Evolutionary conservation across 2,888 invertebrate genomes (phyloP), one percentile per base, ranked within the genome.

Genomic region (Lasius platythorax): DNA sequence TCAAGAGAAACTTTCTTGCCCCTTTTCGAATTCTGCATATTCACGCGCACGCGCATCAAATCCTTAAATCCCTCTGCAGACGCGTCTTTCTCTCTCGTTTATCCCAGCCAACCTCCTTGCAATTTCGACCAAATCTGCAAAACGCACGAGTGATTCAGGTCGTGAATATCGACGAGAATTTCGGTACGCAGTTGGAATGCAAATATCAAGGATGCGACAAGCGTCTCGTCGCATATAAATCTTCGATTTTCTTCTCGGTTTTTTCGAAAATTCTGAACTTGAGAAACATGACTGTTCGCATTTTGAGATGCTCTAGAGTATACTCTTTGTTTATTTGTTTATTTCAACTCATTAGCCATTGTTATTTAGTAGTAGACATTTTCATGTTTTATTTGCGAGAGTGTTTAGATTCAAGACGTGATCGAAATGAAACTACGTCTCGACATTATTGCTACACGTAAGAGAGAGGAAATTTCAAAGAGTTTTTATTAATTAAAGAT

Each of bases 141-240:
- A 70, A 78, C 56, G 70, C 70, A 78, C 70, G 78, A 68, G 40
- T 40, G 70, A 70, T 15, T 78, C 56, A 9, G 28, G 40, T 58
- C 56, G 72, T 56, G 78, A 78, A 78, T 78, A 78, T 78, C 56
- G 78, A 78, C 56, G 70, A 70, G 78, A 56, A 78, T 78, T 78
- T 70, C 56, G n/a, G 30, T 33, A 23, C 43, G 72, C 40, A 30
- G 9, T 68, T 15, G 43, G 30, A 78, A 78, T 78, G 70, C 78
- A 78, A 78, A 78, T 78, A 15, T 70, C 56, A 15, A n/a, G 18
- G 40, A 53, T 78, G 33, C 63, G 74, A 67, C 28, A 28, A 56
- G 61, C 12, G 33, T 74, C 11, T 8, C n/a, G 23, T 15, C 30
- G 53, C 30, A 11, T 28, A 23, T 28, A 8, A 23, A 30, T 73